Evolutionary conservation across 2,113 vertebrate genomes (phyloP), one percentile per base, ranked within the genome.

Genomic region (Saimiri boliviensis): DNA sequence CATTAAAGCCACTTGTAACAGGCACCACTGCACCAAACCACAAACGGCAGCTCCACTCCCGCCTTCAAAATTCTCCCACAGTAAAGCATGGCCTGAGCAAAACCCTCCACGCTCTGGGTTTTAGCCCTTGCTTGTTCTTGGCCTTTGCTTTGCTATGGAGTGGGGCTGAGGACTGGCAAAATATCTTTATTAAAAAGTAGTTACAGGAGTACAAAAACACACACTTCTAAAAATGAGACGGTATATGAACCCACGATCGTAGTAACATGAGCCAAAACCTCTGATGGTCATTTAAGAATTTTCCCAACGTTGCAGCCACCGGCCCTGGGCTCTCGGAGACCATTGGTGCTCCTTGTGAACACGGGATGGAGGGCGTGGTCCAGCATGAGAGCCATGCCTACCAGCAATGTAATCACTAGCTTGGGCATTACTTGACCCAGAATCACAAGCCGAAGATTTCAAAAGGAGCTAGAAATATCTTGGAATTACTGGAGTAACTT

Each of bases 1-100:
- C 96, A 63, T 97, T 81, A 97, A 58, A 77, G 95, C 63, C 93
- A 94, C 97, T 95, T 81, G 63, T 12, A 94, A 94, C 68, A 58
- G 89, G 91, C 83, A 70, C 94, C 85, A 5, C 54, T 40, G 73
- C 54, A 86, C 66, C 95, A 73, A 63, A 83, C 97, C 97, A 89
- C 97, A 84, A 97, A 94, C 80, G 49, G 97, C 95, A 89, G 91
- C 91, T 80, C 91, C 3, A 13, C 3, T 91, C 89, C 88, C 0
- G 6, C 89, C 91, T 83, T 42, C 8, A 0, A 63, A 73, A 56
- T 9, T 30, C 88, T 70, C 79, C 93, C 47, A 23, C 12, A 35
- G 94, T 63, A 14, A 54, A 49, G 56, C 37, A 11, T 52, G 8
- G 40, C 8, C 76, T 17, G 60, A 71, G 81, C 40, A 32, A 35